These are phyloP conservation scores for Mugil cephalus DNA, from an alignment of 2,113 vertebrate species.

Conservation along the genomic window DNA sequence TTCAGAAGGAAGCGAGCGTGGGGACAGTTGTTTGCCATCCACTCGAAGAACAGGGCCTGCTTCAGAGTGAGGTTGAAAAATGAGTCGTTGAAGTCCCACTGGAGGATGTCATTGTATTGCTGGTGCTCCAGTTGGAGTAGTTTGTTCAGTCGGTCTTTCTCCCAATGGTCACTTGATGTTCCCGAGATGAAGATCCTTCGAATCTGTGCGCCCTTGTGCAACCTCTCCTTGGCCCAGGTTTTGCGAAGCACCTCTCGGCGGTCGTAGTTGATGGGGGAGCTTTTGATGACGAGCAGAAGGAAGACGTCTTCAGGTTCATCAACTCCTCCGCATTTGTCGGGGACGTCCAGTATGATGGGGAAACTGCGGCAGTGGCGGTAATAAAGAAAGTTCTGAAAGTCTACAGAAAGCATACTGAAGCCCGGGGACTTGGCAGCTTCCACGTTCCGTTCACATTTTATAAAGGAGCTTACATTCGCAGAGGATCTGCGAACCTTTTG, in stretches of 20 bases:
- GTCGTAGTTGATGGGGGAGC: slow-evolving; percentile 80
- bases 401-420: slow-evolving; percentile 68
- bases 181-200: slow-evolving; percentile 84
- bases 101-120: slow-evolving; percentile 81
- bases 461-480: not conserved
- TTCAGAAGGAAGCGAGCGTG: slow-evolving; percentile 83
- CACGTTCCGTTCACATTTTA: slow-evolving; percentile 57
- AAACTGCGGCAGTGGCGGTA: slow-evolving; percentile 84
- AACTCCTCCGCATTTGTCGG: slow-evolving; percentile 62
- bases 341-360: slow-evolving; percentile 75
- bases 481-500: not conserved
- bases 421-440: slow-evolving; percentile 28
- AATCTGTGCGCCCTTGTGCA: slow-evolving; percentile 67
- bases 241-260: slow-evolving; percentile 83
- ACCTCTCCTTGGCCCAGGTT: slow-evolving; percentile 86
- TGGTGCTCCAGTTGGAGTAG: slow-evolving; percentile 82
- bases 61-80: slow-evolving; percentile 91
- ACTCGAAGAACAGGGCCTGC: slow-evolving; percentile 87
- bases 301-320: slow-evolving; percentile 71
- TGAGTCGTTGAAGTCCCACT: slow-evolving; percentile 87
- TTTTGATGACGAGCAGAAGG: slow-evolving; percentile 88
- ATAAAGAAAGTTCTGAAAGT: slow-evolving; percentile 80
- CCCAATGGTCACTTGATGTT: rapidly evolving
- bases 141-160: slow-evolving; percentile 72
- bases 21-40: slow-evolving; percentile 80